Evolutionary conservation across 2,888 invertebrate species (phyloP), one percentile per base, ranked within the genome.

Genomic region (Heliothis peltigera): DNA sequence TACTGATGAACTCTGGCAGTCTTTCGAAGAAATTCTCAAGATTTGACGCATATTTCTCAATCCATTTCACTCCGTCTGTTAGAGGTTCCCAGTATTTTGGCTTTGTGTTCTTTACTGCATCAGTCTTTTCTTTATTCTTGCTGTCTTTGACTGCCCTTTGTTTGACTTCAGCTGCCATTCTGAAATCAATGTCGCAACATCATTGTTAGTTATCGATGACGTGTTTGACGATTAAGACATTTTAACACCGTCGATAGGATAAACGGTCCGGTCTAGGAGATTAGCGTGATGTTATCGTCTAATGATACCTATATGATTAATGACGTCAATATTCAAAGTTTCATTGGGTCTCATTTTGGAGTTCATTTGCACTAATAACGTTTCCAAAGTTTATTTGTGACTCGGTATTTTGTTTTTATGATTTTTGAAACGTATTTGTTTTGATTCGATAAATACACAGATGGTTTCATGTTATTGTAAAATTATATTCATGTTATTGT

Each of bases 31-130:
- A 90, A 66, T 94, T 95, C 55, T 96, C 95, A 25, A 96, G 72
- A 1, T 87, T 87, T 0, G 93, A 92, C 17, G 94, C 91, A 77
- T 96, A 96, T 56, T 92, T 95, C 75, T 96, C 96, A 1, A 95
- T 92, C 96, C 96, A 96, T 70, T 92, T 95, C 0, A 96, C 95
- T 0, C 96, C 95, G 5, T 95, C 94, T 69, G 78, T 94, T 82
- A 96, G 88, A 0, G 96, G 96, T 73, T 96, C 94, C 92, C 92
- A 93, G 47, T 90, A 84, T 56, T 84, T 90, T 0, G 84, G 60
- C 22, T 84, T 87, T n/a, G 66, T 25, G 1, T 19, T 6, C 10
- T 75, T 61, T 15, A 72, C 67, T 22, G 58, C 44, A 5, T 76
- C 57, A 18, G 60, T 51, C 28, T 75, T 64, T 0, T 46, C 46